phyloP scores from a whole-genome alignment of 2,113 vertebrate genomes.

The Lepidothrix coronata region DNA sequence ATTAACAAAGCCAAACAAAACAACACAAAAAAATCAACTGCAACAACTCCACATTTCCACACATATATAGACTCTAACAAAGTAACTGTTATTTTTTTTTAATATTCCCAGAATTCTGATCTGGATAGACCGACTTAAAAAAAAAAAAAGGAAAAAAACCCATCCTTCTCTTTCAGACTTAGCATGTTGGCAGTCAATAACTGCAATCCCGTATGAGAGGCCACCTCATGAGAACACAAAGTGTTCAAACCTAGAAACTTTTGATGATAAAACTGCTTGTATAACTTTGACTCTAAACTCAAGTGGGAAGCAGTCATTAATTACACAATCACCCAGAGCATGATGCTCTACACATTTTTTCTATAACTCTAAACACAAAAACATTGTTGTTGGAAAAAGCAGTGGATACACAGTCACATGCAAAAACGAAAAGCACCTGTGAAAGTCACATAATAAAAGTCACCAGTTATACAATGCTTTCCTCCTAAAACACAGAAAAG shows the following conservation, averaged over 20 bases:
- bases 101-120: neutral
- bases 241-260: neutral
- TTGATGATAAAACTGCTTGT: neutral
- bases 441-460: neutral
- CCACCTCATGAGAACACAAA: neutral
- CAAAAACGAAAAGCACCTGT: neutral
- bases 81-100: neutral
- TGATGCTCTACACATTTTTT: neutral
- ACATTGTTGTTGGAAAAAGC: neutral
- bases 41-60: neutral
- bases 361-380: neutral
- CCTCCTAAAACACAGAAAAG: neutral
- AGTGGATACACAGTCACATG: neutral
- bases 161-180: neutral
- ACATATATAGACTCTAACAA: neutral
- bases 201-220: neutral
- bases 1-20: constrained; percentile 31
- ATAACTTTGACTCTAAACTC: neutral
- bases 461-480: neutral
- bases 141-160: neutral
- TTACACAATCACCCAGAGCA: neutral
- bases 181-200: neutral
- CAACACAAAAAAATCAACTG: neutral
- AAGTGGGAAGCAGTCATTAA: neutral
- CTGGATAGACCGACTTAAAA: neutral